These are phyloP conservation scores for Lithophane socia DNA, from an alignment of 2,888 invertebrate species.

Conservation along the genomic window DNA sequence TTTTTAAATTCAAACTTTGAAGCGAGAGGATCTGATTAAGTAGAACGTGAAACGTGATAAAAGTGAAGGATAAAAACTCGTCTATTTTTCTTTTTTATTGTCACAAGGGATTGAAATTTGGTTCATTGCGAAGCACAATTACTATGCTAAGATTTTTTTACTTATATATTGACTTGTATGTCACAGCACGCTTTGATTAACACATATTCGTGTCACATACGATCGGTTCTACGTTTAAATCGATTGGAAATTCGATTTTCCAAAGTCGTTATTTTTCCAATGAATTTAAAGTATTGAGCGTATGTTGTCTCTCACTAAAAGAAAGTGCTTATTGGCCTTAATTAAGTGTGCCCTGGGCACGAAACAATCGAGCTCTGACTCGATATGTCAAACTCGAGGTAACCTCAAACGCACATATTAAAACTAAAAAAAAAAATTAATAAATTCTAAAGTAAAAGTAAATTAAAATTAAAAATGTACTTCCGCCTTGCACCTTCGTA, in stretches of 20 bases:
- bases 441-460: slow-evolving; percentile 63
- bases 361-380: slow-evolving; percentile 66
- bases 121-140: slow-evolving; percentile 81
- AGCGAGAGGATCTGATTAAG: slow-evolving; percentile 77
- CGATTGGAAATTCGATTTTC: slow-evolving; percentile 55
- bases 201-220: slow-evolving; percentile 67
- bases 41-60: slow-evolving; percentile 78
- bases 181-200: slow-evolving; percentile 88
- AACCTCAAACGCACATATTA: slow-evolving; percentile 71
- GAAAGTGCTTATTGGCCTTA: slow-evolving; percentile 67
- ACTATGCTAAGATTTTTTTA: slow-evolving; percentile 79
- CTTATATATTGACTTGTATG: slow-evolving; percentile 88
- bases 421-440: slow-evolving; percentile 66
- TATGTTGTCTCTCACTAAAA: slow-evolving; percentile 70
- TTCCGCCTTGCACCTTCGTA: slow-evolving; percentile 72
- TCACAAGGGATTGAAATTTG: slow-evolving; percentile 80
- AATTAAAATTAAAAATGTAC: slow-evolving; percentile 77
- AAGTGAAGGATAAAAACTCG: slow-evolving; percentile 69
- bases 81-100: slow-evolving; percentile 79
- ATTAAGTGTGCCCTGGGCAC: slow-evolving; percentile 74
- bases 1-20: slow-evolving; percentile 74
- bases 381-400: slow-evolving; percentile 76
- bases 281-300: slow-evolving; percentile 60
- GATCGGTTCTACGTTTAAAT: slow-evolving; percentile 55
- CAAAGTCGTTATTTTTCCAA: slow-evolving; percentile 53